Evolutionary conservation across 2,888 invertebrate genomes (phyloP), one percentile per base, ranked within the genome.

Genomic region (Philhelius pedissequus): DNA sequence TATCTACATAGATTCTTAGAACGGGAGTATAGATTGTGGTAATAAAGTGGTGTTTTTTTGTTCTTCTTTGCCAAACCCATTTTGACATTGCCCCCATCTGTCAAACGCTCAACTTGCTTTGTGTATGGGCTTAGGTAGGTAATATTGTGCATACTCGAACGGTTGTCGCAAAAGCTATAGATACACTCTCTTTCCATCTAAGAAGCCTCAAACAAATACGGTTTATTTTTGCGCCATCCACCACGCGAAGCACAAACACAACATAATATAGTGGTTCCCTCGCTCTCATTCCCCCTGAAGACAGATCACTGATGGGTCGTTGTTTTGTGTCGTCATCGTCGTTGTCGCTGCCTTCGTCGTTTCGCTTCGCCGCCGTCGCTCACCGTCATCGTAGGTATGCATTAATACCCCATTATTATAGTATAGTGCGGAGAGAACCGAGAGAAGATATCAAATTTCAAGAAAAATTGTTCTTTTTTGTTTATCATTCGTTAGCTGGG

Each of bases 351-450:
- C 35, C 60, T 60, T 74, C 74, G 50, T 52, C 48, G 40, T 58
- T 38, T 52, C 40, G 11, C 38, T 20, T 48, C 54, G 4, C 52
- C 54, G 62, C 30, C 54, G 20, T 30, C 6, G 45, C 1, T 60
- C 75, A 25, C 52, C 62, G 73, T 64, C 79, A 75, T 62, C 56
- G 68, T 73, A 75, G 75, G 76, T 81, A 77, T 86, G 71, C 76
- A 81, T 86, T 86, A 84, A 86, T 81, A 81, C 86, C 76, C 76
- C 81, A 81, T 84, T 84, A 84, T 84, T 80, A 76, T 84, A 56
- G 70, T 68, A 84, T 71, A 76, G 75, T 70, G 84, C 18, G 30
- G 66, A 80, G 74, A 79, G 84, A 84, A 84, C 70, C 84, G 71
- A 75, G 80, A 48, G 68, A 71, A 56, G 80, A 48, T 84, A 84